Evolutionary conservation across 2,113 vertebrate species (phyloP).

Genomic region (Notechis scutatus): DNA sequence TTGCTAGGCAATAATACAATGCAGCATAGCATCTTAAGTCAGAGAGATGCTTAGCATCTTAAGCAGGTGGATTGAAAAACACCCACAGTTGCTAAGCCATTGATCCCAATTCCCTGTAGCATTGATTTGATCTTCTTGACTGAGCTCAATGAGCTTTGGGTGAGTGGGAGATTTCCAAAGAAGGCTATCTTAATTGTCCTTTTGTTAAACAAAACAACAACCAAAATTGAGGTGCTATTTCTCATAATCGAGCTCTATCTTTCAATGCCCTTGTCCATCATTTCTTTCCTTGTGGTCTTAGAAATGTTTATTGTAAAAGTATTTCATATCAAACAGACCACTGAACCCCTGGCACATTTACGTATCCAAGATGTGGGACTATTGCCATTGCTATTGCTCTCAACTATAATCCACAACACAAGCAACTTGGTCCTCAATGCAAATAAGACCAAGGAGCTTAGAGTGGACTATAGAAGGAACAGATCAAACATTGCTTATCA

Average conservation of each 20-base stretch:
- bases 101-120: background rate
- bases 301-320: background rate
- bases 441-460: too few relatives aligned
- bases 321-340: background rate
- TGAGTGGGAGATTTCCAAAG: background rate
- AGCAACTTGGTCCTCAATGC: background rate
- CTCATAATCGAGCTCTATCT: background rate
- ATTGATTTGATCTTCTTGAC: background rate
- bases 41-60: background rate
- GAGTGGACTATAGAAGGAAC: too few relatives aligned
- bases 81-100: background rate
- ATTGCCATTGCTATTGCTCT: background rate
- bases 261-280: background rate
- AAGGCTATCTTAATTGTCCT: background rate
- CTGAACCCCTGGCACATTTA: background rate
- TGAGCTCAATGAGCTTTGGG: background rate
- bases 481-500: too few relatives aligned
- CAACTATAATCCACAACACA: background rate
- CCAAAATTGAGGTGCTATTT: background rate
- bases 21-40: background rate
- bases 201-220: background rate
- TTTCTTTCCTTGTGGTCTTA: background rate
- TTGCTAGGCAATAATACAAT: slow-evolving; percentile 16
- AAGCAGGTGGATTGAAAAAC: background rate
- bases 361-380: background rate